A percentile compares a stretch with the other conserved stretches of the same genome.
Conservation (phyloP, 2,888 invertebrate genomes). For the Atethmia centrago region DNA sequence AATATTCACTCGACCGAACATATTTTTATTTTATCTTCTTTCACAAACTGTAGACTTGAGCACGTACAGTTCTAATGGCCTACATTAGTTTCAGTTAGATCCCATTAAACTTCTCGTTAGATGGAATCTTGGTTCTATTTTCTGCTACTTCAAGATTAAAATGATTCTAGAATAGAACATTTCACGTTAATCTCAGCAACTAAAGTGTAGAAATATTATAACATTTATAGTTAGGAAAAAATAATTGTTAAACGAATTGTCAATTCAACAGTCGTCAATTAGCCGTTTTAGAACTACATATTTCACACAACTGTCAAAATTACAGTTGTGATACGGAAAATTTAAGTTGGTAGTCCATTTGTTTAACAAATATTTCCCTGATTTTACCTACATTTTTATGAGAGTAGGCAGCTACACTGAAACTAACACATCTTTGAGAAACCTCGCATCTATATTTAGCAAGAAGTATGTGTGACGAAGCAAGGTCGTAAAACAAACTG, state of each 20-base stretch:
- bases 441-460: slow-evolving; percentile 23
- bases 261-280: too few species aligned
- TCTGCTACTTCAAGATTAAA: slow-evolving; percentile 37
- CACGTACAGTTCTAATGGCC: slow-evolving; percentile 57
- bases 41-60: slow-evolving; percentile 39
- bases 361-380: too few species aligned
- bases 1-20: slow-evolving; percentile 40
- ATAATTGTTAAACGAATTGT: neutral
- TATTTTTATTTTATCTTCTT: slow-evolving; percentile 52
- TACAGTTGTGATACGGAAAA: neutral
- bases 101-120: slow-evolving; percentile 47
- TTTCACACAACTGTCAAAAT: neutral
- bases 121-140: slow-evolving; percentile 31
- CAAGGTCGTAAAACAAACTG: slow-evolving; percentile 34
- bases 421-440: neutral
- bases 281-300: too few species aligned
- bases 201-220: neutral
- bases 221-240: too few species aligned
- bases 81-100: slow-evolving; percentile 59
- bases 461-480: slow-evolving; percentile 14
- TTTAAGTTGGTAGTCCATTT: neutral
- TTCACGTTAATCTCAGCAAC: slow-evolving; percentile 12
- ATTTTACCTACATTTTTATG: neutral
- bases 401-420: neutral
- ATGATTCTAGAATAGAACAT: neutral